Evolutionary conservation across 1,140 invertebrate species (phyloP).

Genomic region (Zaprionus taronus): DNA sequence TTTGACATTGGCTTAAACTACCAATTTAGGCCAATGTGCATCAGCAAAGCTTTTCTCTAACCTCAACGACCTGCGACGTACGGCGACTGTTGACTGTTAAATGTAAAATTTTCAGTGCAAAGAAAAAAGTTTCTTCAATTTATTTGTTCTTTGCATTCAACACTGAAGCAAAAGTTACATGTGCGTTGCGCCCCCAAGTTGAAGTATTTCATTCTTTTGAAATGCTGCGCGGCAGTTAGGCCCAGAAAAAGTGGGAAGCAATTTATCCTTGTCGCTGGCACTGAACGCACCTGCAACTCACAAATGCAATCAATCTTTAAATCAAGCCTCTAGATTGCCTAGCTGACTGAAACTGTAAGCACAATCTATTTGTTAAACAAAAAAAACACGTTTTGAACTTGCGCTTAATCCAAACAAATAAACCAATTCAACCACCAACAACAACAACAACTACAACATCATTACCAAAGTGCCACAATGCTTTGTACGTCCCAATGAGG

Average conservation of each 20-base stretch:
- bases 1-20: conserved; percentile 16
- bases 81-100: conserved; percentile 14
- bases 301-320: conserved; percentile 80
- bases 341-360: conserved; percentile 71
- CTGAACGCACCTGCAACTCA: conserved; percentile 75
- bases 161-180: conserved; percentile 77
- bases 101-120: conserved; percentile 56
- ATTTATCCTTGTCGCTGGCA: conserved; percentile 1
- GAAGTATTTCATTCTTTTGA: conserved; percentile 38
- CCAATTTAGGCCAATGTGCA: conserved; percentile 24
- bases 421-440: conserved; percentile 69
- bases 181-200: conserved; percentile 46
- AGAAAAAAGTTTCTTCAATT: conserved; percentile 81
- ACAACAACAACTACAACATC: conserved; percentile 55
- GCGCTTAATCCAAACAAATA: conserved; percentile 66
- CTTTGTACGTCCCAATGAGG: conserved; percentile 99
- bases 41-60: not conserved
- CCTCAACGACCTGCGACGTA: conserved; percentile 14
- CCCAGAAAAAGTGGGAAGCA: not conserved
- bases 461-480: conserved; percentile 96
- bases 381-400: conserved; percentile 59
- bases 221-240: conserved; percentile 31
- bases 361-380: conserved; percentile 67
- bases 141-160: conserved; percentile 84
- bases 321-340: conserved; percentile 75